Evolutionary conservation across 2,888 invertebrate species (phyloP), one percentile per base, ranked within the genome.

Genomic region (Hirtodrosophila histrioides): DNA sequence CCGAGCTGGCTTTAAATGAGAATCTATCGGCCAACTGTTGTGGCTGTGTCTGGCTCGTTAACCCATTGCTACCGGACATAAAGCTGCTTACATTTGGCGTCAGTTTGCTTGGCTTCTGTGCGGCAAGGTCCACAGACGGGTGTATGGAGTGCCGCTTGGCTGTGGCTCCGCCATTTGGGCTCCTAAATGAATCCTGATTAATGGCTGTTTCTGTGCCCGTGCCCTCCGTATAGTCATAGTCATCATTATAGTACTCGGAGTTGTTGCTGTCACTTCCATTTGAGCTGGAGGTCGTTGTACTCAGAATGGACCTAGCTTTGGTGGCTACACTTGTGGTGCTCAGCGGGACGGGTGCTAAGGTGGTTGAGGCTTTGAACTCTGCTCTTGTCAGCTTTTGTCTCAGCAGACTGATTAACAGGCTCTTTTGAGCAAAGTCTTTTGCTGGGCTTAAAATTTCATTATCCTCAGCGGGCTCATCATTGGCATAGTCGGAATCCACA

Each of bases 401-500:
- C 0, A 82, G 65, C 33, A 82, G 29, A 7, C 54, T 65, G 4
- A 77, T 45, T 4, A 82, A 36, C 9, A 82, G 8, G 27, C 37
- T 70, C 29, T 69, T 81, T 0, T 75, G 65, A 4, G 37, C 62
- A 12, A 75, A 37, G 17, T 65, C 66, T 3, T 31, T 36, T 0
- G 11, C n/a, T 4, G 39, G 23, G 0, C 6, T 44, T 2, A 56
- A 24, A 8, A 53, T 43, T 36, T 80, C 60, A 6, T 44, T 58
- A 3, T 48, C 60, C 1, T 36, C 17, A 0, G 7, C 24, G 0
- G 79, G 53, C 41, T 80, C 75, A 44, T 82, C 84, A 9, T 81
- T 81, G 11, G 58, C 62, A 54, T 84, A 84, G 17, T 82, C 84
- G 3, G 50, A 56, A 8, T 77, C 72, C n/a, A 44, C 57, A 51